Evolutionary conservation across 2,888 invertebrate genomes (phyloP).

Genomic region (Aleiodes alternator): DNA sequence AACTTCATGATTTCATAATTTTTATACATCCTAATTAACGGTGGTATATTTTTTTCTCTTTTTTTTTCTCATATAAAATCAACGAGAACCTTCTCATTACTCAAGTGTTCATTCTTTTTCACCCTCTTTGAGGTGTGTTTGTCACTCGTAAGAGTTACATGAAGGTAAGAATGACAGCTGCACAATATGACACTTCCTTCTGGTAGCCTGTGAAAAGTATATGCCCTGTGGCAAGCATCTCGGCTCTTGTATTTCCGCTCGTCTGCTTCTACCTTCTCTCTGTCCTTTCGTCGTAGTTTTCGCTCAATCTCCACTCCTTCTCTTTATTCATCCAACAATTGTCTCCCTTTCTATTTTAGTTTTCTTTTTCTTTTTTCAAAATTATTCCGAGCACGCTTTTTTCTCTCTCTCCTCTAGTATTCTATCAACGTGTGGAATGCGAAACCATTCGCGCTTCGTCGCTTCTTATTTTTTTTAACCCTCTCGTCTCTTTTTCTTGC

Average conservation of each 20-base stretch:
- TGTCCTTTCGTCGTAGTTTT: constrained; percentile 16
- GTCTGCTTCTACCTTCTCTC: constrained; percentile 15
- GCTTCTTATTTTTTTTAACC: constrained; percentile 12
- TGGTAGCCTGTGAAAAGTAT: constrained; percentile 39
- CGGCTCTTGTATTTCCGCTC: constrained; percentile 36
- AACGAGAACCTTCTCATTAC: constrained; percentile 44
- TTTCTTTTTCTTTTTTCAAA: neutral
- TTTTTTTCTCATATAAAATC: constrained; percentile 25
- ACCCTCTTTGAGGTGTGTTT: neutral
- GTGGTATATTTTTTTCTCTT: too few relatives aligned
- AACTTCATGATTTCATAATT: constrained; percentile 25
- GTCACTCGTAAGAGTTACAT: constrained; percentile 22
- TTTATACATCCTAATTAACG: constrained; percentile 22
- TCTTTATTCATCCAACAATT: constrained; percentile 30
- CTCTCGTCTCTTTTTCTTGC: constrained; percentile 27
- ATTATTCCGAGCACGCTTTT: constrained; percentile 48
- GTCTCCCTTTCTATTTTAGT: constrained; percentile 14
- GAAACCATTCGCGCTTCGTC: constrained; percentile 43
- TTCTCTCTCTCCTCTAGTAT: constrained; percentile 27
- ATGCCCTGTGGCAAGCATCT: constrained; percentile 48
- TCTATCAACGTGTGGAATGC: constrained; percentile 43
- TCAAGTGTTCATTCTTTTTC: constrained; percentile 13
- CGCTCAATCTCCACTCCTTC: constrained; percentile 25
- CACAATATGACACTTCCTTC: constrained; percentile 21
- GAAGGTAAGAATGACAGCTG: constrained; percentile 12